phyloP scores from a whole-genome alignment of 2,113 vertebrate species.

The Colaptes auratus region DNA sequence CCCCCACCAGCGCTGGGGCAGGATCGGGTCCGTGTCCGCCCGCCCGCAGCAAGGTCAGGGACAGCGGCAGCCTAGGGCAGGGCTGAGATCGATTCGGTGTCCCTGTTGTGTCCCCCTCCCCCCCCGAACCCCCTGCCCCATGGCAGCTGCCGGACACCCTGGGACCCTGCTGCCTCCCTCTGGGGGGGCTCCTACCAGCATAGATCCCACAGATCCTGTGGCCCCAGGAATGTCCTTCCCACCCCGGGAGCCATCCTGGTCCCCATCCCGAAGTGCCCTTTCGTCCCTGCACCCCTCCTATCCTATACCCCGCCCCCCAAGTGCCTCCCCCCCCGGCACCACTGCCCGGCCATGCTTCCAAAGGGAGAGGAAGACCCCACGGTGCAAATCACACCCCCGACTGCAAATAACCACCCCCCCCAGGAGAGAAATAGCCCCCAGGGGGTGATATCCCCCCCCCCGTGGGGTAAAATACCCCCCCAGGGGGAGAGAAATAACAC shows the following conservation, averaged over 20 bases:
- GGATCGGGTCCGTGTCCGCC: neutral
- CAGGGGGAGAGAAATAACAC: no score
- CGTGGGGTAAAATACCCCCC: no score
- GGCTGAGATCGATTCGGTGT: no score
- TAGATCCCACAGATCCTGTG: no score
- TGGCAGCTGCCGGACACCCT: accelerated
- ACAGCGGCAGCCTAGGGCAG: no score
- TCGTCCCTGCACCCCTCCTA: neutral
- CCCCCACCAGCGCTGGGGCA: accelerated
- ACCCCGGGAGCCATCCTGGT: neutral
- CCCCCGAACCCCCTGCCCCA: neutral
- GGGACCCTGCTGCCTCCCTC: neutral
- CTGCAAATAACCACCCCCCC: neutral
- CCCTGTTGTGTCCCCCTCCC: neutral
- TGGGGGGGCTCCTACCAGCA: neutral
- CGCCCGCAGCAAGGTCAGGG: neutral
- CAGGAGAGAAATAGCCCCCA: no score
- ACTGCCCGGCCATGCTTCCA: neutral
- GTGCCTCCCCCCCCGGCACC: no score
- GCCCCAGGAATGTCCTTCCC: neutral
- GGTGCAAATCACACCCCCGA: no score
- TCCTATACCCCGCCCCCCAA: neutral
- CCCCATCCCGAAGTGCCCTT: neutral
- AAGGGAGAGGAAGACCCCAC: neutral
- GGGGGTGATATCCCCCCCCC: no score